These are phyloP conservation scores for Bryconaethiops microstoma DNA, from an alignment of 2,797 vertebrate genomes.

Conservation along the genomic window DNA sequence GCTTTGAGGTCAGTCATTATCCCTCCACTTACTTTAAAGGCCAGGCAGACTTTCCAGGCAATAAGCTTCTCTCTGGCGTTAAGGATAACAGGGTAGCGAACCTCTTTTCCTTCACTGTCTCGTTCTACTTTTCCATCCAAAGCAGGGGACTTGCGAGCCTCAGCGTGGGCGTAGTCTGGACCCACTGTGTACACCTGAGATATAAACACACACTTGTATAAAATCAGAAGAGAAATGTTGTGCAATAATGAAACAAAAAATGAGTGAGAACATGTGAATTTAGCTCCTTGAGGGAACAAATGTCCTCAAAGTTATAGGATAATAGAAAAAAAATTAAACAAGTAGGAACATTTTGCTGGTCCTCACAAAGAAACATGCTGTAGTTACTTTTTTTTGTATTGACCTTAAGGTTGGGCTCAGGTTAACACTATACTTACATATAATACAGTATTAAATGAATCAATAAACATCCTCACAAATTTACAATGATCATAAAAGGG, in stretches of 20 bases:
- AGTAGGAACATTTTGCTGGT: too few species aligned
- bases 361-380: too few species aligned
- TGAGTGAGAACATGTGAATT: background rate
- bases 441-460: too few species aligned
- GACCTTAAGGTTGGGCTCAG: too few species aligned
- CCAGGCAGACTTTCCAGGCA: slow-evolving; percentile 91
- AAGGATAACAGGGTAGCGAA: slow-evolving; percentile 88
- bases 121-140: slow-evolving; percentile 89
- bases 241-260: too few species aligned
- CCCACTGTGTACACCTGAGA: slow-evolving; percentile 88
- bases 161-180: slow-evolving; percentile 89
- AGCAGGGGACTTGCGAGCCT: slow-evolving; percentile 89
- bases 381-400: too few species aligned
- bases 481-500: too few species aligned
- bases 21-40: slow-evolving; percentile 83
- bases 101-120: slow-evolving; percentile 91
- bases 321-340: background rate
- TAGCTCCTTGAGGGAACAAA: background rate
- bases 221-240: background rate
- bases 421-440: too few species aligned
- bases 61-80: slow-evolving; percentile 90
- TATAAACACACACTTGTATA: slow-evolving; percentile 19
- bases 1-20: background rate
- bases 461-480: too few species aligned
- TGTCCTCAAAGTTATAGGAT: background rate